Conservation (phyloP, 2,113 vertebrate genomes). For the Sylvilagus bachmani region DNA sequence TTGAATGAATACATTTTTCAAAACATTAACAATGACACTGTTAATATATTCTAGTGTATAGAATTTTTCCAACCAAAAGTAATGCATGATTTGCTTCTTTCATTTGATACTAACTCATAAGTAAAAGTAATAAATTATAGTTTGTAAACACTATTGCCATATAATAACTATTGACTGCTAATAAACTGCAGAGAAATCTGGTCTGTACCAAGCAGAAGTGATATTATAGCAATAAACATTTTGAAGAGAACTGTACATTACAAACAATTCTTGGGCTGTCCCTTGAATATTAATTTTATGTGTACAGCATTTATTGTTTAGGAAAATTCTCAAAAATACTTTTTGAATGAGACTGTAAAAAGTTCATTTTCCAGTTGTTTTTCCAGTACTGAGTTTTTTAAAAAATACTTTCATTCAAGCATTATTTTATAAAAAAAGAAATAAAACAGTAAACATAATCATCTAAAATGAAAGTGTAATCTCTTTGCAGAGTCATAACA, state of each 20-base stretch:
- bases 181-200: slow-evolving; percentile 77
- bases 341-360: slow-evolving; percentile 55
- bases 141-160: slow-evolving; percentile 82
- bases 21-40: slow-evolving; percentile 66
- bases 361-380: background rate
- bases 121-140: slow-evolving; percentile 85
- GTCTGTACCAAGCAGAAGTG: slow-evolving; percentile 66
- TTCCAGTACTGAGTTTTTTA: slow-evolving; percentile 10
- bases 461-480: slow-evolving; percentile 43
- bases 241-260: slow-evolving; percentile 63
- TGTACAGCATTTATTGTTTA: slow-evolving; percentile 47
- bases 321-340: slow-evolving; percentile 58
- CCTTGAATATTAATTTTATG: slow-evolving; percentile 75
- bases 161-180: slow-evolving; percentile 82
- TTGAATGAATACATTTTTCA: background rate
- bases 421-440: slow-evolving; percentile 43
- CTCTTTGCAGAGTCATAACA: background rate
- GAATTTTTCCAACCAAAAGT: slow-evolving; percentile 63
- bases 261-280: slow-evolving; percentile 53
- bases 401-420: background rate
- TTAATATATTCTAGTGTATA: slow-evolving; percentile 63
- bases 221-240: slow-evolving; percentile 71
- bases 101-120: slow-evolving; percentile 82
- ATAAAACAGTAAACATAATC: slow-evolving; percentile 21
- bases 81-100: slow-evolving; percentile 74